A percentile compares a stretch with the other conserved stretches of the same genome.
Evolutionary conservation across 2,797 vertebrate species (phyloP).

Genomic region (Anabas testudineus): DNA sequence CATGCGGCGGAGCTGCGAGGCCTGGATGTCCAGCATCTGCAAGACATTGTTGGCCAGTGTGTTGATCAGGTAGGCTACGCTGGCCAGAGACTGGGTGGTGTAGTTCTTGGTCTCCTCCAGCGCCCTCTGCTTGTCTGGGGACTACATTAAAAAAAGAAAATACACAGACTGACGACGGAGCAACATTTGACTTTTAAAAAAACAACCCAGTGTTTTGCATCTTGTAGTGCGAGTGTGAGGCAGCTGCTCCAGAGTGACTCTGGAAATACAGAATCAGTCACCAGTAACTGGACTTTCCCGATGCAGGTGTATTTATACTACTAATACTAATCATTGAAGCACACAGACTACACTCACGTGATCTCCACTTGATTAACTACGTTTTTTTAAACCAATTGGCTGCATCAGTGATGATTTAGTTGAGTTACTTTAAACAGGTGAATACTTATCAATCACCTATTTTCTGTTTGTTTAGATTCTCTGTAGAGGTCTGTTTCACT

Average conservation of each 20-base stretch:
- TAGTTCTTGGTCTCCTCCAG: constrained; percentile 99
- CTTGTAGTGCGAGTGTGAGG: not conserved
- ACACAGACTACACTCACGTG: no score
- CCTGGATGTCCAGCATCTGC: constrained; percentile 98
- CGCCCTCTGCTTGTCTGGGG: constrained; percentile 95
- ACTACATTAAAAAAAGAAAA: constrained; percentile 75
- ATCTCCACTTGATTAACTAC: no score
- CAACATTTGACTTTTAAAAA: constrained; percentile 5
- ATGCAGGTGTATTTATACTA: no score
- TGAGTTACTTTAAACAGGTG: no score
- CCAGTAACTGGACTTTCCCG: no score
- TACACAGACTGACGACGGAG: not conserved
- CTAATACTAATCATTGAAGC: no score
- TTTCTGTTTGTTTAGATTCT: no score
- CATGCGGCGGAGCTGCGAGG: constrained; percentile 97
- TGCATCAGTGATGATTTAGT: no score
- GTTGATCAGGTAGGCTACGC: constrained; percentile 98
- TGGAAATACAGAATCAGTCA: not conserved
- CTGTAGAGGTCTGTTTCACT: no score
- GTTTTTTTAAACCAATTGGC: no score
- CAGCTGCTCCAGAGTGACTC: not conserved
- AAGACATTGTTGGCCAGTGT: constrained; percentile 99
- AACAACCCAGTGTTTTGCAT: not conserved
- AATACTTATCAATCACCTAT: no score
- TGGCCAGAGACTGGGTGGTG: constrained; percentile 97